Evolutionary conservation across 2,113 vertebrate species (phyloP).

Genomic region (Charadrius vociferus): DNA sequence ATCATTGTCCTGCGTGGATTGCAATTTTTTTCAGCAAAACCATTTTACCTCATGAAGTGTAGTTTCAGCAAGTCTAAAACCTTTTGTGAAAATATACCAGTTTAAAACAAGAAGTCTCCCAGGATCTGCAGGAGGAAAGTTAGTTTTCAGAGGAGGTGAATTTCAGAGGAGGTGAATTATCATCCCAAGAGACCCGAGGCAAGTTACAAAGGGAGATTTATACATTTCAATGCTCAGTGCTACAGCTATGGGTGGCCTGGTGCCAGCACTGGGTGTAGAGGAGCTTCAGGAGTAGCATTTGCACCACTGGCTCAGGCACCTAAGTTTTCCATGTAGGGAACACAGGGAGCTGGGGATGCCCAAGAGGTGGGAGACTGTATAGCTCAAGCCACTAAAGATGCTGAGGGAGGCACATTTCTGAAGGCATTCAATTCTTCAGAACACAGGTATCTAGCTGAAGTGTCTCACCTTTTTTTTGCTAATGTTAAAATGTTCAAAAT

Average conservation of each 20-base stretch:
- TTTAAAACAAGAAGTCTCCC: not conserved
- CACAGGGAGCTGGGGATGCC: not conserved
- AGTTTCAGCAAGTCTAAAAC: not conserved
- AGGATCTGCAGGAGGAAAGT: not conserved
- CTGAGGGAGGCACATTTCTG: not conserved
- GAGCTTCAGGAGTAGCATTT: not conserved
- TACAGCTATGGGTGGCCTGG: not conserved
- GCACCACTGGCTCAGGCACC: not conserved
- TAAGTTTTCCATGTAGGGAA: not conserved
- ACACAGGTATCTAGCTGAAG: not conserved
- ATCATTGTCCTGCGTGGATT: not conserved
- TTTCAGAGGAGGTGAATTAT: not conserved
- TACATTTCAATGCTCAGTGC: not conserved
- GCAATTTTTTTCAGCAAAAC: not conserved
- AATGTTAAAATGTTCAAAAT: not conserved
- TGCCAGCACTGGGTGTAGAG: not conserved
- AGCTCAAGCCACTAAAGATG: not conserved
- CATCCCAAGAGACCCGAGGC: not conserved
- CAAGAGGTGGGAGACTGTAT: not conserved
- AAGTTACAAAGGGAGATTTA: not conserved
- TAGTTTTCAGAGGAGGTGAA: not conserved
- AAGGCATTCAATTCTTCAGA: not conserved
- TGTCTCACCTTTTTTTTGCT: not conserved
- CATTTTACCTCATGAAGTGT: not conserved
- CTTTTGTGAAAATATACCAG: not conserved